Evolutionary conservation across 1,140 invertebrate species (phyloP), one percentile per base, ranked within the genome.

Genomic region (Hetaerina americana): DNA sequence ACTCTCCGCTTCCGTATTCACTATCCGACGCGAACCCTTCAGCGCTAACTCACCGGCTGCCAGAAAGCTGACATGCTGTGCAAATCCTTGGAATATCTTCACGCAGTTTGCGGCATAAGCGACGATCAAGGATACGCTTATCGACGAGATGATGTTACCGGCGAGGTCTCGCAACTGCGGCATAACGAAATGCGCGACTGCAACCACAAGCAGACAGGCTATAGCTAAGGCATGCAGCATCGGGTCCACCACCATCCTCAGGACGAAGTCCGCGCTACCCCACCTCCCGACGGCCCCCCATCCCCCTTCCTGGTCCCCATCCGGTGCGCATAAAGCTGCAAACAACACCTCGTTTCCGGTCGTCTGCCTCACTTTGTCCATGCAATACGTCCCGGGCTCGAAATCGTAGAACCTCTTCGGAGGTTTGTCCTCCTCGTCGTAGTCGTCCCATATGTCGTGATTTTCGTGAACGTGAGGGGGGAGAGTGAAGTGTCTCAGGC

Each of bases 141-240:
- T 88, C 31, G 90, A 92, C 0, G 90, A 92, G 29, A 93, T 86
- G 75, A 93, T 92, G 78, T 93, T 93, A 18, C 92, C 92, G 26
- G 90, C 87, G 26, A 93, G 81, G 82, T 94, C 91, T 76, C 91
- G 81, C 67, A 94, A 81, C 49, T 92, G 92, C n/a, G 91, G 91
- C 73, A 94, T 80, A 22, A 93, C 87, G 79, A 93, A 93, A 77
- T 93, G 92, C 70, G 92, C 85, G n/a, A 93, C 85, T 5, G 90
- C 88, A 12, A 92, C 87, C 0, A 88, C 77, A n/a, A 92, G 77
- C 73, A 90, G 87, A 70, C 89, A 87, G 5, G 87, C 81, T 72
- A 93, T 88, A 1, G 89, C 84, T 29, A 92, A 84, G 0, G 85
- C 86, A 78, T 91, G 90, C 70, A 91, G 90, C 49, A 88, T 81